These are phyloP conservation scores for Bradysia coprophila DNA, from an alignment of 1,140 invertebrate species.

Conservation along the genomic window DNA sequence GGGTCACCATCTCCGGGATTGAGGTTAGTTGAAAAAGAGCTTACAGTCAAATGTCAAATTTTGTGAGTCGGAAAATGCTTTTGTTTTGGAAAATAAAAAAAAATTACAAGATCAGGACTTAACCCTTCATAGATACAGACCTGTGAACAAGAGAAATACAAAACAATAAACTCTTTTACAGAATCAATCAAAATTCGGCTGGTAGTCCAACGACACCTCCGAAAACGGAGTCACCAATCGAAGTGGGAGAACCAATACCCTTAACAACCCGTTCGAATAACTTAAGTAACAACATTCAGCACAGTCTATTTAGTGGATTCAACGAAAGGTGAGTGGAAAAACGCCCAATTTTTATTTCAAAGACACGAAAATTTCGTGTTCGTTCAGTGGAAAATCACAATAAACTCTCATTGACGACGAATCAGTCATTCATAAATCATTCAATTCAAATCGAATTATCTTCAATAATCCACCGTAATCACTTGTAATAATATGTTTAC, in stretches of 20 bases:
- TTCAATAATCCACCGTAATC: too few species aligned
- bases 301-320: not conserved
- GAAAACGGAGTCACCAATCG: constrained; percentile 23
- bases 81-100: not conserved
- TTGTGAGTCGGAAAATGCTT: not conserved
- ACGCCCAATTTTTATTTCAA: too few species aligned
- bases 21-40: not conserved
- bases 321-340: constrained; percentile 1
- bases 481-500: too few species aligned
- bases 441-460: too few species aligned
- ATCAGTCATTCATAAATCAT: too few species aligned
- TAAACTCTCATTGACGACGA: too few species aligned
- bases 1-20: constrained; percentile 21
- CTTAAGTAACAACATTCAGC: not conserved
- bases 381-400: too few species aligned
- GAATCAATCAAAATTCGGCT: constrained; percentile 8
- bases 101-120: too few species aligned
- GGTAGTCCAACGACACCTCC: constrained; percentile 15
- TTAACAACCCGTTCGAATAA: constrained; percentile 11
- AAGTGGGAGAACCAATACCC: constrained; percentile 23
- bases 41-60: not conserved
- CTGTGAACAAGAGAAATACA: too few species aligned
- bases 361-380: too few species aligned
- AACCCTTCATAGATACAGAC: too few species aligned
- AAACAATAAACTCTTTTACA: not conserved